A percentile compares a stretch with the other conserved stretches of the same genome.
Evolutionary conservation across 2,888 invertebrate genomes (phyloP).

Genomic region (Tineola bisselliella): DNA sequence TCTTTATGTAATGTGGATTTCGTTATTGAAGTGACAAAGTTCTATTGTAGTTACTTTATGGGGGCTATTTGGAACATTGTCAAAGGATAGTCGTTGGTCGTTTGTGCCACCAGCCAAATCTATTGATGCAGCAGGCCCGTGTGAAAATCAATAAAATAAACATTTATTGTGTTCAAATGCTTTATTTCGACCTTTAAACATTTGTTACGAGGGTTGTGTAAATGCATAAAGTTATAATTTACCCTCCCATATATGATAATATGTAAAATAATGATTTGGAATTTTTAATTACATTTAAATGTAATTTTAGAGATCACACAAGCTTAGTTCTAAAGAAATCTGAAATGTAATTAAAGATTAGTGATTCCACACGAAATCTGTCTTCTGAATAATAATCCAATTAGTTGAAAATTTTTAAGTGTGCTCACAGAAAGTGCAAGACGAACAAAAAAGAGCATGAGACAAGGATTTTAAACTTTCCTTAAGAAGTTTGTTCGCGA

Average conservation of each 20-base stretch:
- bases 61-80: slow-evolving; percentile 42
- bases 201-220: not conserved
- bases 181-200: slow-evolving; percentile 8
- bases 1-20: slow-evolving; percentile 33
- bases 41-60: slow-evolving; percentile 47
- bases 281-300: too few relatives aligned
- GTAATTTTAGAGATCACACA: not conserved
- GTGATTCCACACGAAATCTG: slow-evolving; percentile 22
- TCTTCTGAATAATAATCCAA: slow-evolving; percentile 35
- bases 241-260: not conserved
- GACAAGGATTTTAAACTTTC: slow-evolving; percentile 21
- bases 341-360: not conserved
- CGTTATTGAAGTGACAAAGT: slow-evolving; percentile 57
- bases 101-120: slow-evolving; percentile 35
- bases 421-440: slow-evolving; percentile 27
- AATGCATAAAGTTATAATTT: not conserved
- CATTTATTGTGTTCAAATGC: slow-evolving; percentile 25
- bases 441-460: slow-evolving; percentile 27
- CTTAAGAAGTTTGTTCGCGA: slow-evolving; percentile 14
- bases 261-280: too few relatives aligned
- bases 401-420: slow-evolving; percentile 39
- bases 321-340: not conserved
- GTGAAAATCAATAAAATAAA: slow-evolving; percentile 66
- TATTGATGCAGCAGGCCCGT: slow-evolving; percentile 42
- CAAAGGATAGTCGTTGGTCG: slow-evolving; percentile 29